Conservation (phyloP, 2,797 vertebrate species). For the Mico argentatus region DNA sequence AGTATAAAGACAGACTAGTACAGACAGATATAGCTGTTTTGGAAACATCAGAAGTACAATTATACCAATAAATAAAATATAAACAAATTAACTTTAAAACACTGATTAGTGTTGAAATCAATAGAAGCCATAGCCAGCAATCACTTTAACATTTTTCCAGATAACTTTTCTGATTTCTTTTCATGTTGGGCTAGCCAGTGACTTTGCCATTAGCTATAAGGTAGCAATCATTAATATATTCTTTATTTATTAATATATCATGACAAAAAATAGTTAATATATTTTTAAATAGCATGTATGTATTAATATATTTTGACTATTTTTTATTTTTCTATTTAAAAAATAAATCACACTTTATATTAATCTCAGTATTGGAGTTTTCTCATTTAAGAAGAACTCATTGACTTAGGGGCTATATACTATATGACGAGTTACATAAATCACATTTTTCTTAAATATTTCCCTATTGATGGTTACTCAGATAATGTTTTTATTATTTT, state of each 20-base stretch:
- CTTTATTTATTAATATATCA: too few relatives aligned
- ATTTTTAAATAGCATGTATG: too few relatives aligned
- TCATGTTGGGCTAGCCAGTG: not conserved
- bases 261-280: too few relatives aligned
- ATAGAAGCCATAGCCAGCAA: not conserved
- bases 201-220: not conserved
- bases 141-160: not conserved
- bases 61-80: not conserved
- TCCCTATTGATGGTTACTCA: not conserved
- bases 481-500: not conserved
- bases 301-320: not conserved
- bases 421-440: not conserved
- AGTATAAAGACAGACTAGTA: too few relatives aligned
- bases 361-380: not conserved
- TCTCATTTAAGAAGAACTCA: not conserved
- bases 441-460: not conserved
- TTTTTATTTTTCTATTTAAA: not conserved
- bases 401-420: not conserved
- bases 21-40: not conserved
- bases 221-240: not conserved
- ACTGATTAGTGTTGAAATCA: not conserved
- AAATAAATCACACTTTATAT: not conserved
- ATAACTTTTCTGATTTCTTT: not conserved
- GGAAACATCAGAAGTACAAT: not conserved
- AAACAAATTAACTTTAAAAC: not conserved